phyloP scores from a whole-genome alignment of 30 jellyfish, hydroid and myxozoan species.

The Clytia hemisphaerica region DNA sequence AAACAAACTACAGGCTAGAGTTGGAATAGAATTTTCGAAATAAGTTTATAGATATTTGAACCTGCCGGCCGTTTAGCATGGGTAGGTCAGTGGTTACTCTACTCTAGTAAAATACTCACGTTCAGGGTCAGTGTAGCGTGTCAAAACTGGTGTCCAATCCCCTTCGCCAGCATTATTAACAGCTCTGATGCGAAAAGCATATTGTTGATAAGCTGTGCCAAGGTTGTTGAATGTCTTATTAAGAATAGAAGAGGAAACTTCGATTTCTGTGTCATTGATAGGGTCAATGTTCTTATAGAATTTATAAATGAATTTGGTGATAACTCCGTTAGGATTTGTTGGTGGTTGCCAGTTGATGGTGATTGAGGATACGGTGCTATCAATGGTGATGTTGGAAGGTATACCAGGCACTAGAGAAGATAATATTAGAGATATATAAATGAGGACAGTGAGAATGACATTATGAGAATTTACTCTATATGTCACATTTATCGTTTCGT shows the following conservation, averaged over 20 bases:
- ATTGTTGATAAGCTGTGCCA: constrained; percentile 44
- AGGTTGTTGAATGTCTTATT: constrained; percentile 3
- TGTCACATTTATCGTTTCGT: too few relatives aligned
- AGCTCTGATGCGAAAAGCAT: constrained; percentile 53
- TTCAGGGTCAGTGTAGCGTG: constrained; percentile 38
- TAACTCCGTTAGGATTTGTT: constrained; percentile 45
- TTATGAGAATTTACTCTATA: too few relatives aligned
- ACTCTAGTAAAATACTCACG: too few relatives aligned
- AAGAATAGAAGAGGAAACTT: neutral
- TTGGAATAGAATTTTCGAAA: neutral
- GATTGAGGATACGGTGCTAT: constrained; percentile 18
- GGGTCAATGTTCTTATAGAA: constrained; percentile 17
- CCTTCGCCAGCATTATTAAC: constrained; percentile 49
- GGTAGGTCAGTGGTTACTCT: neutral
- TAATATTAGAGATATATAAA: too few relatives aligned
- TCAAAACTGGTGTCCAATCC: constrained; percentile 44
- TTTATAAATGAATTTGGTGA: constrained; percentile 51
- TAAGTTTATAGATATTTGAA: neutral
- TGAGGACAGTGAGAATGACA: too few relatives aligned
- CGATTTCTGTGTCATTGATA: constrained; percentile 24
- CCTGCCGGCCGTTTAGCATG: neutral
- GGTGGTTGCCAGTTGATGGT: constrained; percentile 55
- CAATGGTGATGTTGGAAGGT: constrained; percentile 23
- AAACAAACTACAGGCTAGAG: too few relatives aligned
- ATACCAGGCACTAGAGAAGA: constrained; percentile 45